Evolutionary conservation across 2,113 vertebrate genomes (phyloP).

Genomic region (Helogale parvula): DNA sequence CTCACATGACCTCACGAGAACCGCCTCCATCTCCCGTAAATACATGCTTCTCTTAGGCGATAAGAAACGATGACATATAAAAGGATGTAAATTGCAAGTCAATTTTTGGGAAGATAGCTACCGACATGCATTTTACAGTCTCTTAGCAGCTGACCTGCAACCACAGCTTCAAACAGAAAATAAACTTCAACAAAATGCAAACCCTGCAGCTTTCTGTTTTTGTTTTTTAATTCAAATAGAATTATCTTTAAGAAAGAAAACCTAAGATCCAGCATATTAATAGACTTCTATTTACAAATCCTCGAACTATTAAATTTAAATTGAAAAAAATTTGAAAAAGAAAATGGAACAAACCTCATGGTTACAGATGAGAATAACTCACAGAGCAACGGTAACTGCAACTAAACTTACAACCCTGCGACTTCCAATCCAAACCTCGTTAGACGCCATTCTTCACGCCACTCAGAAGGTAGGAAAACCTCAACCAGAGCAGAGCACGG

Average conservation of each 20-base stretch:
- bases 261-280: neutral
- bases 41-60: neutral
- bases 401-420: constrained; percentile 16
- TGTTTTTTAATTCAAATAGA: neutral
- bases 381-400: neutral
- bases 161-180: constrained; percentile 41
- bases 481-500: constrained; percentile 32
- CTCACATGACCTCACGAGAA: neutral
- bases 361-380: neutral
- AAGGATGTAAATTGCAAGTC: neutral
- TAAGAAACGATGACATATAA: neutral
- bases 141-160: neutral
- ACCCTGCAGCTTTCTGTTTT: neutral
- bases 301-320: constrained; percentile 17
- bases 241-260: constrained; percentile 9
- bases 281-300: constrained; percentile 5
- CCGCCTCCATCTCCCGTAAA: neutral
- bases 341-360: constrained; percentile 22
- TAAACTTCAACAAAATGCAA: constrained; percentile 26
- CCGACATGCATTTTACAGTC: neutral
- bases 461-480: neutral
- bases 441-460: neutral
- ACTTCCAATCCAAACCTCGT: neutral
- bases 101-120: neutral
- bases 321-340: constrained; percentile 36